These are phyloP conservation scores for Rhea pennata DNA, from an alignment of 2,113 vertebrate species.

Conservation along the genomic window DNA sequence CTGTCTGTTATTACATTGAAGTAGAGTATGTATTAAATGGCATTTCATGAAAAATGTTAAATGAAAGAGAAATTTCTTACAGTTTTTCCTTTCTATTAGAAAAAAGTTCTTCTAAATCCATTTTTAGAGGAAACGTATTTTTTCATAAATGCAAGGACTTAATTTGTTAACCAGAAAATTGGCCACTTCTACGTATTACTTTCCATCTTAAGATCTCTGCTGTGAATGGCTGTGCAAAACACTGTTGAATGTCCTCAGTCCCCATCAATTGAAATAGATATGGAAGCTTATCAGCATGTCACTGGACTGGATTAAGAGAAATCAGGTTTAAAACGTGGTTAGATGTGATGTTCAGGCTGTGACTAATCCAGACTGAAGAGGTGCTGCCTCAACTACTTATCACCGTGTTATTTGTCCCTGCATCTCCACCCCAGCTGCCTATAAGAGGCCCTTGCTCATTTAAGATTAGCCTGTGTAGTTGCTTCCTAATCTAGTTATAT, in stretches of 20 bases:
- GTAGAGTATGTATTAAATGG: background rate
- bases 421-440: background rate
- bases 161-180: constrained; percentile 8
- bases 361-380: background rate
- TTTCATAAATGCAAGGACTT: background rate
- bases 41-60: background rate
- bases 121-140: background rate
- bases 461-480: background rate
- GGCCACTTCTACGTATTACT: background rate
- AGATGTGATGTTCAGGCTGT: background rate
- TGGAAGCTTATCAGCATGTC: background rate
- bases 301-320: background rate
- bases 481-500: background rate
- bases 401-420: background rate
- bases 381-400: background rate
- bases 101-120: background rate
- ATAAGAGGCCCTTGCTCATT: background rate
- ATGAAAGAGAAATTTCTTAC: background rate
- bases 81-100: background rate
- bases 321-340: background rate
- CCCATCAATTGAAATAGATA: background rate
- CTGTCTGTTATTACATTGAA: background rate
- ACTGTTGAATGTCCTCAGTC: background rate
- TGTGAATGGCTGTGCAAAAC: background rate
- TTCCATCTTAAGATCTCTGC: background rate